phyloP scores from a whole-genome alignment of 2,113 vertebrate genomes.

The Pelodiscus sinensis region DNA sequence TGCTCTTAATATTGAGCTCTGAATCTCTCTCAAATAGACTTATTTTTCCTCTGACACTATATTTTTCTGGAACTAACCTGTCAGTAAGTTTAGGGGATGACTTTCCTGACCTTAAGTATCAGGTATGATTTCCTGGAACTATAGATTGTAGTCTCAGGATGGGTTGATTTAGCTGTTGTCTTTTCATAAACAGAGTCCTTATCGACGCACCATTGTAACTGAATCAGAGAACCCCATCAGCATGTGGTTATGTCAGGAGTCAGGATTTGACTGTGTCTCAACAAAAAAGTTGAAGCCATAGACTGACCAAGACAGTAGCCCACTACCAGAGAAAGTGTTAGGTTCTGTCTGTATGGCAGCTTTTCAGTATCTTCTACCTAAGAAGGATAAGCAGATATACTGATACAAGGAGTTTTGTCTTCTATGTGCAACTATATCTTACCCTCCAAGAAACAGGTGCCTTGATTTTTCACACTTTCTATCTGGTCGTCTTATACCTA shows the following conservation, averaged over 20 bases:
- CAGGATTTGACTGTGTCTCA: background rate
- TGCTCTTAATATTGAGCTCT: constrained; percentile 66
- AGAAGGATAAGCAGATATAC: background rate
- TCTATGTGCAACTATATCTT: background rate
- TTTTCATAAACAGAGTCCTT: background rate
- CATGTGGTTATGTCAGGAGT: background rate
- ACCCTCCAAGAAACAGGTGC: background rate
- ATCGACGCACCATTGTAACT: background rate
- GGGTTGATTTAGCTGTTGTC: background rate
- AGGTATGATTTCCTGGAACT: constrained; percentile 58
- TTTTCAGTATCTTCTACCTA: background rate
- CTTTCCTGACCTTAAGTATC: constrained; percentile 32
- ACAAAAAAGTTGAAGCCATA: background rate
- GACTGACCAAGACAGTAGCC: background rate
- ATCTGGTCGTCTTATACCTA: background rate
- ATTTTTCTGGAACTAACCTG: constrained; percentile 71
- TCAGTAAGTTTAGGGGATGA: constrained; percentile 34
- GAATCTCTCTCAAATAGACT: constrained; percentile 66
- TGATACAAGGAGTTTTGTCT: background rate
- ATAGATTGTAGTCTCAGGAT: background rate
- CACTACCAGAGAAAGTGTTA: background rate
- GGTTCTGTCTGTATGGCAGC: background rate
- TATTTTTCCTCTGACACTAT: constrained; percentile 59
- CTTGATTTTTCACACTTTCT: background rate
- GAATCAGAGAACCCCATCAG: background rate